Conservation (phyloP, 1,140 invertebrate genomes). For the Cecropterus lyciades region DNA sequence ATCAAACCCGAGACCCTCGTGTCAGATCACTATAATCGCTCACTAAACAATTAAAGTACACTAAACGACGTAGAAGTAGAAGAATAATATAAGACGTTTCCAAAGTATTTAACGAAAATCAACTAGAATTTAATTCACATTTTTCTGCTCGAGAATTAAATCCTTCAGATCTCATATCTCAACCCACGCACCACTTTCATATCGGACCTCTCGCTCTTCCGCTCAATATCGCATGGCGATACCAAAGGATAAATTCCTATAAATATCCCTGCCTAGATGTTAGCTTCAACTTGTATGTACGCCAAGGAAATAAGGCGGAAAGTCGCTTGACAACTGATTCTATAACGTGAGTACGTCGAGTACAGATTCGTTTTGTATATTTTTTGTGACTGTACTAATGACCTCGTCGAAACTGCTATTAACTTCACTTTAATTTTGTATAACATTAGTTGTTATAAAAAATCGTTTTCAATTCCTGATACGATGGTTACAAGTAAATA, state of each 20-base stretch:
- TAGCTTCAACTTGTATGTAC: not conserved
- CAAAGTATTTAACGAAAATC: not conserved
- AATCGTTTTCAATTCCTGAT: conserved; percentile 4
- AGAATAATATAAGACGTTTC: not conserved
- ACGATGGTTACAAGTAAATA: not conserved
- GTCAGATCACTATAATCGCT: no score
- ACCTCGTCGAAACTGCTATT: conserved; percentile 19
- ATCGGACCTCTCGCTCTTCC: conserved; percentile 27
- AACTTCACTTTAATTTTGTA: conserved; percentile 2
- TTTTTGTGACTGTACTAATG: conserved; percentile 32
- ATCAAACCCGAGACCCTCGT: not conserved
- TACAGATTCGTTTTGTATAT: conserved; percentile 33
- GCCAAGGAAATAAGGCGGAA: conserved; percentile 9
- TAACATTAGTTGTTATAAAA: not conserved
- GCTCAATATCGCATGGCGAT: conserved; percentile 30
- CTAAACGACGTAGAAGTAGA: no score
- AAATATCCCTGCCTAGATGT: conserved; percentile 33
- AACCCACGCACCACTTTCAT: conserved; percentile 20
- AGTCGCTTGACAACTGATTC: conserved; percentile 13
- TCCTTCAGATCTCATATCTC: conserved; percentile 9
- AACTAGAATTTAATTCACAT: not conserved
- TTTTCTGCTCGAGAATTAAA: conserved; percentile 22
- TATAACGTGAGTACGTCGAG: conserved; percentile 15
- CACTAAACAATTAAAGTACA: no score
- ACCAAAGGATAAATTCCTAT: conserved; percentile 33